phyloP scores from a whole-genome alignment of 2,797 vertebrate species.

The Falco rusticolus region DNA sequence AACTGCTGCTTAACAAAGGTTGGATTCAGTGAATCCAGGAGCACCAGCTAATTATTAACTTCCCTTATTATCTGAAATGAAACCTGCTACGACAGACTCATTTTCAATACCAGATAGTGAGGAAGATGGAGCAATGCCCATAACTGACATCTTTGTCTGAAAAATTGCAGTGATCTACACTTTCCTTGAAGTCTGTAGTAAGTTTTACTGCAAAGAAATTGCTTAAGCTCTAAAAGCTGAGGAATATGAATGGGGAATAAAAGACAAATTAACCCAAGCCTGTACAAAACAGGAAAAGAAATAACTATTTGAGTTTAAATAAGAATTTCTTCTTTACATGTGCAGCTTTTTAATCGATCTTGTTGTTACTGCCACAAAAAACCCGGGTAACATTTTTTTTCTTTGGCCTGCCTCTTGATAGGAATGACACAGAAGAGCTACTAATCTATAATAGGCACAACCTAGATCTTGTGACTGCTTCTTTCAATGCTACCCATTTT shows the following conservation, averaged over 20 bases:
- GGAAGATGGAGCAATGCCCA: constrained; percentile 4
- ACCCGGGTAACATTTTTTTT: not conserved
- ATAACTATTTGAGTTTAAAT: not conserved
- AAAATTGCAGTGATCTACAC: not conserved
- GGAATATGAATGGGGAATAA: not conserved
- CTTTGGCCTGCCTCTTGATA: not conserved
- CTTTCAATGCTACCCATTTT: not conserved
- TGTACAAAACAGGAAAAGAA: not conserved
- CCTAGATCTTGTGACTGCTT: not conserved
- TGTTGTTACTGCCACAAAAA: not conserved
- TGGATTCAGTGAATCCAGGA: constrained; percentile 69
- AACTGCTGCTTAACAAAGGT: constrained; percentile 75
- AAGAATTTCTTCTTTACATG: not conserved
- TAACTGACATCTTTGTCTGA: not conserved
- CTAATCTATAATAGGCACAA: not conserved
- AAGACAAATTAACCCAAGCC: not conserved
- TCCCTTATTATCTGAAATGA: constrained; percentile 72
- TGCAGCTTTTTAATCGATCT: not conserved
- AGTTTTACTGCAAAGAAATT: too few species aligned
- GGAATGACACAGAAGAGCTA: not conserved
- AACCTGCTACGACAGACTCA: constrained; percentile 52
- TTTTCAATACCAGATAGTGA: constrained; percentile 53
- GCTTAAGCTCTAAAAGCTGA: not conserved
- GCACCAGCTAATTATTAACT: constrained; percentile 67
- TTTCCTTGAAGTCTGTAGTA: not conserved